Evolutionary conservation across 2,888 invertebrate genomes (phyloP).

Genomic region (Agapostemon virescens): DNA sequence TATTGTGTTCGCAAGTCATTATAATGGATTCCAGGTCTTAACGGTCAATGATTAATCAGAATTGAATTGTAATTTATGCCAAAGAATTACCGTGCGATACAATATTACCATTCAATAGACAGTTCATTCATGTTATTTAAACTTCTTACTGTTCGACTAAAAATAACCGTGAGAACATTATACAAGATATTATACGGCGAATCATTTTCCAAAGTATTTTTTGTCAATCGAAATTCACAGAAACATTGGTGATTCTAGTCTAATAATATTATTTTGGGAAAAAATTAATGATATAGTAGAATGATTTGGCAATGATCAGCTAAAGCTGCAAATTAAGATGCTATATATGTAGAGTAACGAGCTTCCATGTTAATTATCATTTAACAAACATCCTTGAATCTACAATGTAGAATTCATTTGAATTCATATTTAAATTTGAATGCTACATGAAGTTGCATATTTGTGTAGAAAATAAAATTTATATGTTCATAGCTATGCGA

Average conservation of each 20-base stretch:
- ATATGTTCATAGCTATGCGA: neutral
- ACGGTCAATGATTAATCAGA: slow-evolving; percentile 67
- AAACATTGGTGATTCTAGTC: neutral
- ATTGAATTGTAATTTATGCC: slow-evolving; percentile 70
- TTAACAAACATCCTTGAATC: neutral
- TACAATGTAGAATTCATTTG: slow-evolving; percentile 28
- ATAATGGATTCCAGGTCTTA: neutral
- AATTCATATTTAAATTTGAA: slow-evolving; percentile 21
- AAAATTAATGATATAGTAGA: neutral
- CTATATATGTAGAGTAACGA: slow-evolving; percentile 11
- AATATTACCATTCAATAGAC: slow-evolving; percentile 74
- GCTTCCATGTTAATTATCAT: slow-evolving; percentile 25
- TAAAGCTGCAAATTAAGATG: slow-evolving; percentile 20
- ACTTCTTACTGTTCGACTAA: neutral
- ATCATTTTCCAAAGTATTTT: neutral
- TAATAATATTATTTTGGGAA: neutral
- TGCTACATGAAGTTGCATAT: neutral
- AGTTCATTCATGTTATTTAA: slow-evolving; percentile 48
- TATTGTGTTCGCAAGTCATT: neutral
- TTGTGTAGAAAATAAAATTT: no score
- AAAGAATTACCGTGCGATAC: slow-evolving; percentile 57
- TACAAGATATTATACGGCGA: neutral
- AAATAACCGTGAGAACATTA: neutral
- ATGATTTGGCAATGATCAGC: neutral
- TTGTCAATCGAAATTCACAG: slow-evolving; percentile 2